phyloP scores from a whole-genome alignment of 2,888 invertebrate genomes.

The Lymantria monacha region DNA sequence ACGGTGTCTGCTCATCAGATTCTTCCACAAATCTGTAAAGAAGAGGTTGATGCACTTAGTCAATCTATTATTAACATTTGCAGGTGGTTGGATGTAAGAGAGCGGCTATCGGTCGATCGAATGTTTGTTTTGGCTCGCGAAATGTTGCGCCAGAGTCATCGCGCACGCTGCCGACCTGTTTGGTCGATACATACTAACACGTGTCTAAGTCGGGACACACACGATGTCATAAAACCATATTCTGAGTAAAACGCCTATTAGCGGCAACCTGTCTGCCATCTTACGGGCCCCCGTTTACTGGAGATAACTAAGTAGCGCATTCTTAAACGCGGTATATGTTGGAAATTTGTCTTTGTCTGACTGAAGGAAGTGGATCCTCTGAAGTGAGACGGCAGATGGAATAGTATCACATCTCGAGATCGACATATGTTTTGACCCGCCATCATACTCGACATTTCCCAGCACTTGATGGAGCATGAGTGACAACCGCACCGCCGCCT shows the following conservation, averaged over 20 bases:
- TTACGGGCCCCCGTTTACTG: slow-evolving; percentile 60
- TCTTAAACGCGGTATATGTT: slow-evolving; percentile 59
- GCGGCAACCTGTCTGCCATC: slow-evolving; percentile 76
- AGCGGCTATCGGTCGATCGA: slow-evolving; percentile 50
- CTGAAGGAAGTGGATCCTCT: slow-evolving; percentile 57
- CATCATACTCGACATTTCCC: slow-evolving; percentile 75
- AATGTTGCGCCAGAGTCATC: slow-evolving; percentile 58
- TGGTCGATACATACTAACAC: slow-evolving; percentile 64
- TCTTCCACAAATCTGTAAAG: slow-evolving; percentile 76
- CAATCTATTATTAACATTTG: slow-evolving; percentile 65
- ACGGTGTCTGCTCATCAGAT: slow-evolving; percentile 79
- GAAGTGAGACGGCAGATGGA: slow-evolving; percentile 72
- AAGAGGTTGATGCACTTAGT: slow-evolving; percentile 67
- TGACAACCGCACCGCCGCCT: slow-evolving; percentile 65
- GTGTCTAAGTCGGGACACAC: slow-evolving; percentile 70
- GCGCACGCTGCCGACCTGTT: slow-evolving; percentile 53
- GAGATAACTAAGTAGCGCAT: slow-evolving; percentile 68
- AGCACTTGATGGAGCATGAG: slow-evolving; percentile 82
- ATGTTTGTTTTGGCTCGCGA: slow-evolving; percentile 68
- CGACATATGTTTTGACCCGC: slow-evolving; percentile 76
- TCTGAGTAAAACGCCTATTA: slow-evolving; percentile 77
- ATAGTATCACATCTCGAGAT: slow-evolving; percentile 69
- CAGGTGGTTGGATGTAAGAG: slow-evolving; percentile 50
- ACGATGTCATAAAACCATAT: slow-evolving; percentile 70
- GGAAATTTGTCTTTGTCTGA: slow-evolving; percentile 70